Evolutionary conservation across 2,797 vertebrate species (phyloP).

Genomic region (Alosa sapidissima): DNA sequence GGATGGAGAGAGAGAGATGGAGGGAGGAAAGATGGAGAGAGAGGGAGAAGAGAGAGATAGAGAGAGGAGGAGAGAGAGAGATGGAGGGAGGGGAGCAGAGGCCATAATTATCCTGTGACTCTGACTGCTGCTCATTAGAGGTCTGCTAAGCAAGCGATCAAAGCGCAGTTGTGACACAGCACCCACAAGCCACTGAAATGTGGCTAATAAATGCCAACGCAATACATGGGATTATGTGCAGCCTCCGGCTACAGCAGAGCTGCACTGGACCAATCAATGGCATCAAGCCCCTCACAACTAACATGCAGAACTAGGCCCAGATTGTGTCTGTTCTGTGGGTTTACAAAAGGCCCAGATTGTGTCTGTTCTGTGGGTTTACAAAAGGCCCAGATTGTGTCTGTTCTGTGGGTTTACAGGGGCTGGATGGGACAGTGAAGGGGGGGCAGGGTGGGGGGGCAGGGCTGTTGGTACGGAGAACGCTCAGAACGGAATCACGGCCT

Average conservation of each 20-base stretch:
- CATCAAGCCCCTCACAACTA: too few species aligned
- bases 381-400: neutral
- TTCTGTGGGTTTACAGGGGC: too few species aligned
- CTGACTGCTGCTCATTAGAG: conserved; percentile 76
- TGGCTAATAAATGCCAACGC: conserved; percentile 76
- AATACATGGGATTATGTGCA: conserved; percentile 74
- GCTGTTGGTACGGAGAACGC: neutral
- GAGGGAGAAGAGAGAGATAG: neutral
- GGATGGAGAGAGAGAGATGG: neutral
- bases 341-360: too few species aligned
- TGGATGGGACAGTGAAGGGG: too few species aligned
- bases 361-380: neutral
- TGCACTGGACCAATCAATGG: too few species aligned
- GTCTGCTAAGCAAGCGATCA: conserved; percentile 77
- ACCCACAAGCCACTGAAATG: conserved; percentile 75
- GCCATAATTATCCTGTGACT: conserved; percentile 54
- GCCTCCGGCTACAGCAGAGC: conserved; percentile 55
- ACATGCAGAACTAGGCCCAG: conserved; percentile 38
- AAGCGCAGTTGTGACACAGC: conserved; percentile 71
- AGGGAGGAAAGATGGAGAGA: neutral
- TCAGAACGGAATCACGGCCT: neutral
- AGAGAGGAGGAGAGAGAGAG: conserved; percentile 43
- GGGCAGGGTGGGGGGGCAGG: too few species aligned
- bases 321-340: neutral
- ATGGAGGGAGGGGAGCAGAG: neutral